Evolutionary conservation across 2,888 invertebrate genomes (phyloP), one percentile per base, ranked within the genome.

Genomic region (Aspidiotus destructor): DNA sequence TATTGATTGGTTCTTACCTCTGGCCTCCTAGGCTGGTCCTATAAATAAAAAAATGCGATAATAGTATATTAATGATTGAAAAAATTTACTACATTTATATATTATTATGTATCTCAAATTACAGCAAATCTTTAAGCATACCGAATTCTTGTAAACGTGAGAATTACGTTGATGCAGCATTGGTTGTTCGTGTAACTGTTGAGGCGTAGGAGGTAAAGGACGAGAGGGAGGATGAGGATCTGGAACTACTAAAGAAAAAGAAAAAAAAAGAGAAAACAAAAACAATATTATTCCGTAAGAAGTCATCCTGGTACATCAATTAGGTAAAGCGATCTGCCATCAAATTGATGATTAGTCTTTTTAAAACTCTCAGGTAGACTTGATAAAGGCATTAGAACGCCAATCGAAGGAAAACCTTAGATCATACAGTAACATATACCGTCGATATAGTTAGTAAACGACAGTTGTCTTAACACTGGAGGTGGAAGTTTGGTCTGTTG

Each of bases 21-120:
- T 77, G 91, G 90, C 83, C 88, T 88, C 82, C 89, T 85, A 80
- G 89, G 88, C 79, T 89, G 89, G 83, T 87, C 85, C 89, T 89
- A 84, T 79, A 80, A 82, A 78, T 81, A 80, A 82, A 80, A 82
- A 79, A 80, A 80, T 76, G 81, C n/a, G 80, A 80, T 78, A 78
- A 77, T 77, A 78, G 6, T 73, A 77, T 17, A 71, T 71, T 71
- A 71, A 71, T 70, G 70, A 70, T 69, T 41, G 58, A 65, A 44
- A 48, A 10, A 54, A 57, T 57, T 8, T 65, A 55, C 41, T 57
- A 17, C 42, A 15, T 55, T 40, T 8, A 7, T n/a, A n/a, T n/a
- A 64, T 9, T 41, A 55, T 40, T 28, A 28, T 28, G 28, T 28
- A 5, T 28, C 28, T 3, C 2, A 28, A 28, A 28, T 28, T 28